Evolutionary conservation across 2,888 invertebrate genomes (phyloP).

Genomic region (Cephus pygmeus): DNA sequence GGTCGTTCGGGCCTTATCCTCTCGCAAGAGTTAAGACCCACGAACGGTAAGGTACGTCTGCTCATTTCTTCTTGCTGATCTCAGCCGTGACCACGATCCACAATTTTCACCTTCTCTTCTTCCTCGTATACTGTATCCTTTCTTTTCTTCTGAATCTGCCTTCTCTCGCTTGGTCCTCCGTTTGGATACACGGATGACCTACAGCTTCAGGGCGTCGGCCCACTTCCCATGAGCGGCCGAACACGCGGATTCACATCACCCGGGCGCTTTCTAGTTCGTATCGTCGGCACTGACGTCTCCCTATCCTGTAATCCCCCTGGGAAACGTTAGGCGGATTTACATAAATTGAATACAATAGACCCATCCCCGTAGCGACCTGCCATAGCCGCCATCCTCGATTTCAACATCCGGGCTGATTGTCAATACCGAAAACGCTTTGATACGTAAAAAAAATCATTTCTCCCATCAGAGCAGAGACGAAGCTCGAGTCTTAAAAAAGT

Average conservation of each 20-base stretch:
- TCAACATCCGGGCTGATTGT: not conserved
- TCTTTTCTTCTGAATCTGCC: constrained; percentile 11
- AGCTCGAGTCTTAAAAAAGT: not conserved
- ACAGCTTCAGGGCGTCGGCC: constrained; percentile 22
- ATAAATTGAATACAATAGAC: constrained; percentile 5
- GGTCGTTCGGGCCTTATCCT: constrained; percentile 59
- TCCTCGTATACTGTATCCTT: constrained; percentile 9
- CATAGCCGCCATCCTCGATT: not conserved
- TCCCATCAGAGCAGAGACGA: not conserved
- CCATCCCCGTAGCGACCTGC: not conserved
- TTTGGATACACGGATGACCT: constrained; percentile 8
- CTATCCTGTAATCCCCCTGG: constrained; percentile 6
- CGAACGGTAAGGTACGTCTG: constrained; percentile 37
- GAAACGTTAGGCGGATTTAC: constrained; percentile 15
- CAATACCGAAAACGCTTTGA: not conserved
- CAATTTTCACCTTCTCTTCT: constrained; percentile 23
- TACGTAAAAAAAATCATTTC: not conserved
- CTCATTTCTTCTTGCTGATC: constrained; percentile 40
- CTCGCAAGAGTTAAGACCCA: constrained; percentile 56
- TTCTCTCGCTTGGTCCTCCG: constrained; percentile 15
- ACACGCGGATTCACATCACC: constrained; percentile 5
- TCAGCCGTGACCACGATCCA: constrained; percentile 13
- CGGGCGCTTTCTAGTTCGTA: constrained; percentile 29
- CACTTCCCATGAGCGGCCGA: constrained; percentile 21
- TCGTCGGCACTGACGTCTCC: constrained; percentile 30